Percentiles rank a stretch among this genome's conserved stretches.
Conservation (phyloP, 2,797 vertebrate species). For the Cacajao melanocephalus region DNA sequence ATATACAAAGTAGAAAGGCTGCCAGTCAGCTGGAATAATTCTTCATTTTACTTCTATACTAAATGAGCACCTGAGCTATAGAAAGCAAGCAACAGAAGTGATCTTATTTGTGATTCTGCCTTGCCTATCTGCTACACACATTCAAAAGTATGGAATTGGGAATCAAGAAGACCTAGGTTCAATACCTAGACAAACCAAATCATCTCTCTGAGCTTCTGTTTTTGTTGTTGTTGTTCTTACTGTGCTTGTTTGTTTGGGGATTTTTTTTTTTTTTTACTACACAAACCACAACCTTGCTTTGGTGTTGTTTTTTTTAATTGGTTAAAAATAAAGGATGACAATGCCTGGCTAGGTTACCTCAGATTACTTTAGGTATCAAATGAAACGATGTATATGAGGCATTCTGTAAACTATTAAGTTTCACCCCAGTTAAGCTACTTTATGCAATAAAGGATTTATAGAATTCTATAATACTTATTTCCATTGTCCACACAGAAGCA, state of each 20-base stretch:
- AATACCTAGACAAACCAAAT: not conserved
- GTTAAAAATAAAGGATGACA: not conserved
- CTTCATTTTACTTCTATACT: not conserved
- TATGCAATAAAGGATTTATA: not conserved
- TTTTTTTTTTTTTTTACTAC: not conserved
- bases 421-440: not conserved
- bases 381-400: not conserved
- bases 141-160: constrained; percentile 29
- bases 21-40: not conserved
- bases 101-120: not conserved
- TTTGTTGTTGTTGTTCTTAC: not conserved
- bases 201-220: not conserved
- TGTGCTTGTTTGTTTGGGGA: not conserved
- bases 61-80: not conserved
- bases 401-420: constrained; percentile 32
- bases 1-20: not conserved
- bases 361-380: constrained; percentile 26
- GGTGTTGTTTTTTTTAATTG: not conserved
- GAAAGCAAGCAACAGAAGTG: constrained; percentile 17
- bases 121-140: not conserved
- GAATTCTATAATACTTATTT: constrained; percentile 25
- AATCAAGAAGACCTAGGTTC: not conserved
- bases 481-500: not conserved
- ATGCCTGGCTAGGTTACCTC: not conserved
- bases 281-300: too few species aligned